Percentiles rank a stretch among this genome's conserved stretches.
These are phyloP conservation scores for Lerema accius DNA, from an alignment of 1,140 invertebrate species.

Conservation along the genomic window DNA sequence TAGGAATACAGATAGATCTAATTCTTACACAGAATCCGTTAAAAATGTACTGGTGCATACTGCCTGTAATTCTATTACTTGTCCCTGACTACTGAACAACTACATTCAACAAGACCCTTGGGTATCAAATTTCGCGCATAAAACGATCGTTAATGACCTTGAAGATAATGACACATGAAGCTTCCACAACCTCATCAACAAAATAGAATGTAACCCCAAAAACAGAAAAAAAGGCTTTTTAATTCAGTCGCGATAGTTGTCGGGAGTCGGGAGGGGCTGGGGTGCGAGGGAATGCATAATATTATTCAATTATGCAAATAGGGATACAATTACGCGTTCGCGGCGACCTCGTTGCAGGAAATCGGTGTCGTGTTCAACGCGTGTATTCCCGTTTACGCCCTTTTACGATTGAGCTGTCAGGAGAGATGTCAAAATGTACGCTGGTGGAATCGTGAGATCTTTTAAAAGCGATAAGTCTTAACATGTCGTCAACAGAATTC, in stretches of 20 bases:
- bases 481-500: too few relatives aligned
- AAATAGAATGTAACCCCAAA: neutral
- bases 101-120: too few relatives aligned
- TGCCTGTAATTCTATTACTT: too few relatives aligned
- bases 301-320: constrained; percentile 74
- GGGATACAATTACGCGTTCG: constrained; percentile 57
- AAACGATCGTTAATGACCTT: neutral
- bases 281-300: constrained; percentile 57
- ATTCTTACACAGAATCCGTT: too few relatives aligned
- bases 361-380: constrained; percentile 63
- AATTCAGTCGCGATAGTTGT: constrained; percentile 21
- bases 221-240: neutral
- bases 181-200: too few relatives aligned
- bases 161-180: neutral
- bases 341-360: constrained; percentile 59
- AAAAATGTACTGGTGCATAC: too few relatives aligned
- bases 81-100: too few relatives aligned
- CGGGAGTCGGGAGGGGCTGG: constrained; percentile 5
- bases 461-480: too few relatives aligned
- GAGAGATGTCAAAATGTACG: constrained; percentile 7
- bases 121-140: too few relatives aligned
- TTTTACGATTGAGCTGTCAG: constrained; percentile 11
- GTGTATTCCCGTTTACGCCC: constrained; percentile 11
- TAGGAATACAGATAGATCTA: too few relatives aligned
- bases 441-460: neutral